Conservation (phyloP, 2,888 invertebrate genomes). For the Allophyes oxyacanthae region DNA sequence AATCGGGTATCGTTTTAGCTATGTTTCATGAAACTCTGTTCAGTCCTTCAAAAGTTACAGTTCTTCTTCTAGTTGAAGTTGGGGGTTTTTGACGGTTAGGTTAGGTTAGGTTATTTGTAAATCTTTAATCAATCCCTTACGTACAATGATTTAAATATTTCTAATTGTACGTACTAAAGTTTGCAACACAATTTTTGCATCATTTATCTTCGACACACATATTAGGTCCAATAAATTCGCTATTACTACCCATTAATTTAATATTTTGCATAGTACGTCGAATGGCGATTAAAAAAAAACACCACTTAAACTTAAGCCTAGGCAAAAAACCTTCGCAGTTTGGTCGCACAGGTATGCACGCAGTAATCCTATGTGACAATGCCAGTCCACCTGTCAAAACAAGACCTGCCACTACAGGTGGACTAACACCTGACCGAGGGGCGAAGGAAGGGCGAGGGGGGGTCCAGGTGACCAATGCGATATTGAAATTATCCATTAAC, state of each 20-base stretch:
- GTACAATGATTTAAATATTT: too few species aligned
- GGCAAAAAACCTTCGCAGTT: conserved; percentile 51
- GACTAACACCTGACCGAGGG: conserved; percentile 73
- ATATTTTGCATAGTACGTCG: conserved; percentile 48
- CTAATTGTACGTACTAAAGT: too few species aligned
- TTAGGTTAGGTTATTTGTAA: too few species aligned
- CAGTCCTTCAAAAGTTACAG: too few species aligned
- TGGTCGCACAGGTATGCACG: conserved; percentile 48
- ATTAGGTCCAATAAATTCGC: conserved; percentile 33
- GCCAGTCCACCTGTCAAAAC: conserved; percentile 82
- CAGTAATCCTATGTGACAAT: conserved; percentile 74
- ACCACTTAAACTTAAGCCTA: conserved; percentile 39
- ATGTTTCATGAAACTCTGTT: too few species aligned
- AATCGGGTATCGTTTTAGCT: too few species aligned
- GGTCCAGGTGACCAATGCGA: conserved; percentile 54
- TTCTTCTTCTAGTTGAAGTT: too few species aligned
- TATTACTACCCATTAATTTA: conserved; percentile 43
- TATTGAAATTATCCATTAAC: conserved; percentile 61
- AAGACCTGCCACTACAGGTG: conserved; percentile 80
- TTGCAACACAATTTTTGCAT: too few species aligned
- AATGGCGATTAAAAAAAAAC: conserved; percentile 32
- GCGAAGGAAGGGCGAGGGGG: conserved; percentile 29
- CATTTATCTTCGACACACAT: background rate
- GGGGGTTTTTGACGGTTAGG: too few species aligned
- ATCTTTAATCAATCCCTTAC: too few species aligned